These are phyloP conservation scores for Allygus modestus DNA, from an alignment of 2,888 invertebrate species.

Conservation along the genomic window DNA sequence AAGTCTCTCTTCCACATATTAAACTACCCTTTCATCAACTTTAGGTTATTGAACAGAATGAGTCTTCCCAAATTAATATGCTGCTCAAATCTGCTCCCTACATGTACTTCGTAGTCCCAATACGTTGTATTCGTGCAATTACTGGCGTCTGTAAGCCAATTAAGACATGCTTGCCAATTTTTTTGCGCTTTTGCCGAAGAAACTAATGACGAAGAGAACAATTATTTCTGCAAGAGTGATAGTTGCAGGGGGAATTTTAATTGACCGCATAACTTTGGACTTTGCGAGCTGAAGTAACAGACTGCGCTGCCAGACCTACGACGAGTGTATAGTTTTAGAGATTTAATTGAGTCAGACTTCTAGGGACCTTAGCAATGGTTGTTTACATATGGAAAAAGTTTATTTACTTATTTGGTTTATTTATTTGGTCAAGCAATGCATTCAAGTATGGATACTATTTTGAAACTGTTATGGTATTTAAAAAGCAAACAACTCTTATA, in stretches of 20 bases:
- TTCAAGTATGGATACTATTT: too few relatives aligned
- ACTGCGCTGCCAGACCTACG: too few relatives aligned
- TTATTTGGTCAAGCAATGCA: too few relatives aligned
- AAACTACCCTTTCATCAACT: background rate
- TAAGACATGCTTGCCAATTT: background rate
- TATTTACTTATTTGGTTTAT: too few relatives aligned
- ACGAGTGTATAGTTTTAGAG: too few relatives aligned
- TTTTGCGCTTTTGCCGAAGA: background rate
- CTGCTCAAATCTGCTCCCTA: background rate
- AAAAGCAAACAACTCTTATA: too few relatives aligned
- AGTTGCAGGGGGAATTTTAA: slow-evolving; percentile 1
- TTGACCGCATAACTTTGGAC: background rate
- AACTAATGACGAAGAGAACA: background rate
- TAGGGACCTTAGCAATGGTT: too few relatives aligned
- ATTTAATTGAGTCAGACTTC: too few relatives aligned
- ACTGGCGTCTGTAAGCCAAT: background rate
- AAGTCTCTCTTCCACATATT: too few relatives aligned
- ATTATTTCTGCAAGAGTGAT: background rate
- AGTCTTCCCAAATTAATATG: background rate
- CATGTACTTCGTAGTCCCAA: background rate
- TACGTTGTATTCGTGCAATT: background rate
- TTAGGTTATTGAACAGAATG: background rate
- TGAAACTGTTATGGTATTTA: too few relatives aligned
- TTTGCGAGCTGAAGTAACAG: too few relatives aligned
- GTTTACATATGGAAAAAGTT: too few relatives aligned